Base-by-base conservation (phyloP, 2,113 vertebrate genomes). In the Lathamus discolor region DNA sequence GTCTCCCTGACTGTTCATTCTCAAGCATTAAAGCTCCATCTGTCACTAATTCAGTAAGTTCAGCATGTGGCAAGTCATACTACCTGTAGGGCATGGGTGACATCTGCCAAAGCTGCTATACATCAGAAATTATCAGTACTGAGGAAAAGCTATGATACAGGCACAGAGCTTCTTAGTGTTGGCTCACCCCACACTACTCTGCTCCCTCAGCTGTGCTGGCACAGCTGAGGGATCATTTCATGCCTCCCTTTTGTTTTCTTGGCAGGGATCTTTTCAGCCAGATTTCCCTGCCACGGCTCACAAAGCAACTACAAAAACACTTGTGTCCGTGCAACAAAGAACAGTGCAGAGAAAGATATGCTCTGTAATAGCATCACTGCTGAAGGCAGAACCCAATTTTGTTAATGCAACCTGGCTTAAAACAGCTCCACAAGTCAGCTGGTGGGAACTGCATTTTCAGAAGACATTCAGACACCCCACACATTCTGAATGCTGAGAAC, bases 151-250 rank as follows among this genome's bases (percentile, higher is more conserved):
- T 29, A 6, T 0, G 9, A 76, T 0, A 76, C 0, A 33, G 63
- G 63, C 37, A 63, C 12, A 19, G 5, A 8, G 17, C 25, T 70
- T 52, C 41, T 52, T 43, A 43, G 13, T 10, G n/a, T 33, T 68
- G 61, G 54, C 64, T 82, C 44, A 25, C 2, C 3, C 15, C 73
- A 35, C 18, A 1, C 51, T 19, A 9, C 31, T 44, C 27, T 9
- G 18, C 28, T 51, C 41, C 17, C 15, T n/a, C 25, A 44, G 67
- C 46, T 54, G 49, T 10, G 43, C 76, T 35, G 43, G 22, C 0
- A 3, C 1, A 8, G 61, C 31, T 0, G 0, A 82, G 41, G n/a
- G 10, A 66, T 9, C 0, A 1, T 18, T 49, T 43, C 35, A 59
- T 35, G 33, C 5, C 33, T 83, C 10, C 14, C 20, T 55, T 80